phyloP scores from a whole-genome alignment of 2,888 invertebrate species.

The Sarcophaga carnaria region DNA sequence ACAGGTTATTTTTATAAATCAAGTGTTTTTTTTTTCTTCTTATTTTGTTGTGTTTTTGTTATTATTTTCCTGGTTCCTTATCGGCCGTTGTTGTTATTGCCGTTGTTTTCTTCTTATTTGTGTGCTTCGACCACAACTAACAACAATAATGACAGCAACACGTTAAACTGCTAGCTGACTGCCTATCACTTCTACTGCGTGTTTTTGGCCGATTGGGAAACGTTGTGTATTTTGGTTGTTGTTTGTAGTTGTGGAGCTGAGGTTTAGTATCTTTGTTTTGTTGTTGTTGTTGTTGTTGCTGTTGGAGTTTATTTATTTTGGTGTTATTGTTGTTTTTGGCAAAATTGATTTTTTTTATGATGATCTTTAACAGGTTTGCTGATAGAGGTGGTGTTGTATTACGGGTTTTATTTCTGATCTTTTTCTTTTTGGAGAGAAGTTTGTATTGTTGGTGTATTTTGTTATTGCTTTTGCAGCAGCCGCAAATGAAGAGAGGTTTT shows the following conservation, averaged over 20 bases:
- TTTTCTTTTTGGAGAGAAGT: constrained; percentile 52
- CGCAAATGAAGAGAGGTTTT: constrained; percentile 59
- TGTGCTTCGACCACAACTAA: constrained; percentile 39
- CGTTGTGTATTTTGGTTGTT: constrained; percentile 11
- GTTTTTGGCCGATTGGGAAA: constrained; percentile 41
- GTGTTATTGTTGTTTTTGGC: constrained; percentile 52
- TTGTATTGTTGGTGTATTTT: constrained; percentile 23
- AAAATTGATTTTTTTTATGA: constrained; percentile 55
- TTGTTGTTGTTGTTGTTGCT: constrained; percentile 30
- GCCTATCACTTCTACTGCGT: constrained; percentile 7
- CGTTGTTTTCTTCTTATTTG: constrained; percentile 37
- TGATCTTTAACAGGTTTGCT: constrained; percentile 65
- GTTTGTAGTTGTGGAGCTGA: constrained; percentile 1
- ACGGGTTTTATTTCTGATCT: constrained; percentile 53
- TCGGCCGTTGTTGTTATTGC: constrained; percentile 23
- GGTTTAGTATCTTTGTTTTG: background rate
- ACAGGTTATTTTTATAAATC: constrained; percentile 66
- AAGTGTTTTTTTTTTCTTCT: constrained; percentile 66
- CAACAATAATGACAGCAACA: constrained; percentile 49
- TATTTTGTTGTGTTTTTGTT: constrained; percentile 43
- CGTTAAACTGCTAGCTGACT: constrained; percentile 28
- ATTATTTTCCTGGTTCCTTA: constrained; percentile 54
- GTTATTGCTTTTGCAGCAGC: constrained; percentile 70
- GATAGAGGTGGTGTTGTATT: constrained; percentile 64
- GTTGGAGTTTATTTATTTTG: constrained; percentile 47